Evolutionary conservation across 2,888 invertebrate species (phyloP).

Genomic region (Zhuqinia jingwanae): DNA sequence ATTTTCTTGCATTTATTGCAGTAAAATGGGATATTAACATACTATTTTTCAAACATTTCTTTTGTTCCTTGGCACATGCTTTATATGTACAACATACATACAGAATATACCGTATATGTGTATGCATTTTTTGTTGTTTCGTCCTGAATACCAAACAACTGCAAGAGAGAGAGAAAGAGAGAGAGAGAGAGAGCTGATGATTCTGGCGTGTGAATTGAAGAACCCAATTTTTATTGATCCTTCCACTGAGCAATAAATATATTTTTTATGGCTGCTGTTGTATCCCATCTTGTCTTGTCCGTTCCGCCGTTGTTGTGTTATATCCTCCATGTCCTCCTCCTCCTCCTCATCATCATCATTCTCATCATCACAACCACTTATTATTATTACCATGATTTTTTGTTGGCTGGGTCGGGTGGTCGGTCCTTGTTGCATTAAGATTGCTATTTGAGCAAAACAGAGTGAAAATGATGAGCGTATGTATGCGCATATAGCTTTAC

Average conservation of each 20-base stretch:
- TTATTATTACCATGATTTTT: neutral
- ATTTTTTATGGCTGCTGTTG: conserved; percentile 22
- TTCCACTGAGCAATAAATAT: conserved; percentile 34
- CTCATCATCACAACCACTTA: neutral
- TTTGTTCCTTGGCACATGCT: neutral
- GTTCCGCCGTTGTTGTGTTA: conserved; percentile 21
- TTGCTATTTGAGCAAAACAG: conserved; percentile 12
- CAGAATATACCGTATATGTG: no score
- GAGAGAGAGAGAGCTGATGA: no score
- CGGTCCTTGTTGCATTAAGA: neutral
- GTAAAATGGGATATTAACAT: no score
- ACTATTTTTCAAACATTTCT: neutral
- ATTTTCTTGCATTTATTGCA: neutral
- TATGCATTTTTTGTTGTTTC: neutral
- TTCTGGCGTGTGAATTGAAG: conserved; percentile 46
- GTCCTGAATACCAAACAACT: neutral
- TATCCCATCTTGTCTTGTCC: neutral
- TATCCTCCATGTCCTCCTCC: neutral
- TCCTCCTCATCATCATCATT: neutral
- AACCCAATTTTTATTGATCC: conserved; percentile 48
- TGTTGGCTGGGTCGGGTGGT: conserved; percentile 12
- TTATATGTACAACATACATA: neutral
- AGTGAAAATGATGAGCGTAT: neutral
- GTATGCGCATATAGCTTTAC: neutral
- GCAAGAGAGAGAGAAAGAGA: neutral